These are phyloP conservation scores for Colaptes auratus DNA, from an alignment of 2,113 vertebrate species.

Conservation along the genomic window DNA sequence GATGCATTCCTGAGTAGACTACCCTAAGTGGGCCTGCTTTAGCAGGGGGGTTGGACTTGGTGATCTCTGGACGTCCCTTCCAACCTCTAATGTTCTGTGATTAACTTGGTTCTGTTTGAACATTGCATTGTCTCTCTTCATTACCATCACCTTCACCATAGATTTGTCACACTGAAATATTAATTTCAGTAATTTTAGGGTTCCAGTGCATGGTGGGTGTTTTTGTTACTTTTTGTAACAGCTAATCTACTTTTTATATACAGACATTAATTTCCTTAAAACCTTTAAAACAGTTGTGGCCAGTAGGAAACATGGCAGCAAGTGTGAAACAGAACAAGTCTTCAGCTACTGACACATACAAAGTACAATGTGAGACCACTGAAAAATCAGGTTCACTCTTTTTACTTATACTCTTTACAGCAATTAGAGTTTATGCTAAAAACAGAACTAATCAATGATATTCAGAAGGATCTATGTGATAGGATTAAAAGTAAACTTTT, in stretches of 20 bases:
- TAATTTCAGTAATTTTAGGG: not conserved
- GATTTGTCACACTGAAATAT: not conserved
- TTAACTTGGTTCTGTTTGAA: accelerated
- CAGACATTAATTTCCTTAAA: not conserved
- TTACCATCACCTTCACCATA: not conserved
- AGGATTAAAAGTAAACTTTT: not conserved
- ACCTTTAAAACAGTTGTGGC: conserved; percentile 8
- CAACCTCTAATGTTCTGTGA: too few species aligned
- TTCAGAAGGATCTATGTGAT: not conserved
- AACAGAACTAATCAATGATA: not conserved
- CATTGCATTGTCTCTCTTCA: not conserved
- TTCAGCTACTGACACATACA: not conserved
- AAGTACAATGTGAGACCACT: not conserved
- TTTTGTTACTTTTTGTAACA: not conserved
- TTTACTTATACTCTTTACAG: not conserved
- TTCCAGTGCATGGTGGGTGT: not conserved
- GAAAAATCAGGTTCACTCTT: not conserved
- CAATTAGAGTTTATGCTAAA: not conserved
- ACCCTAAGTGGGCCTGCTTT: too few species aligned
- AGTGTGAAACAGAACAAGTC: not conserved
- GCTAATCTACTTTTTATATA: not conserved
- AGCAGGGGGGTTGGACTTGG: too few species aligned
- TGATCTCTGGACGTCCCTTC: too few species aligned
- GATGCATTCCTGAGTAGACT: too few species aligned
- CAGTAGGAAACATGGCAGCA: not conserved